Conservation (phyloP, 2,797 vertebrate species). For the Pangasius djambal region DNA sequence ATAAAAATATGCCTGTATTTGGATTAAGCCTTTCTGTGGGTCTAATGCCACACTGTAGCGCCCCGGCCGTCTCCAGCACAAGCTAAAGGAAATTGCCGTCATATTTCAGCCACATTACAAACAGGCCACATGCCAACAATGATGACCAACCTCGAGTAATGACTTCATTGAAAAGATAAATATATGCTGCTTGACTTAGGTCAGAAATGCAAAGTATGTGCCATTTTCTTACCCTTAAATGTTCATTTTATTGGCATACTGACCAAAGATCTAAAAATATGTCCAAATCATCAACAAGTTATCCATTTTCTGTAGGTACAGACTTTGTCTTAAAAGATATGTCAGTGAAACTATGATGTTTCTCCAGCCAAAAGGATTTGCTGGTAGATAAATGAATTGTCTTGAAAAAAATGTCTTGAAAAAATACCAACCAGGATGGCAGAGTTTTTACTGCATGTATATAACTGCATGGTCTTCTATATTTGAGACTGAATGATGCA, state of each 20-base stretch:
- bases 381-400: constrained; percentile 34
- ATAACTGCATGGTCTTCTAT: constrained; percentile 23
- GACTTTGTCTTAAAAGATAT: not conserved
- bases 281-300: constrained; percentile 6
- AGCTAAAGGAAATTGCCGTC: constrained; percentile 44
- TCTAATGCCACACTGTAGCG: constrained; percentile 17
- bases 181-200: constrained; percentile 35
- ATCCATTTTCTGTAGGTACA: constrained; percentile 10
- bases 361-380: constrained; percentile 3
- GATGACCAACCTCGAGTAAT: constrained; percentile 29
- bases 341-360: constrained; percentile 19
- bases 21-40: constrained; percentile 21
- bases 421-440: constrained; percentile 25
- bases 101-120: constrained; percentile 46
- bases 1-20: constrained; percentile 27
- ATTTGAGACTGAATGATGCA: constrained; percentile 40
- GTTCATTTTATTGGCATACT: constrained; percentile 18
- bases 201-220: constrained; percentile 45
- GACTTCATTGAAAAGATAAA: constrained; percentile 39
- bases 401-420: not conserved
- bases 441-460: constrained; percentile 26
- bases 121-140: constrained; percentile 21
- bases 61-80: constrained; percentile 4
- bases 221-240: constrained; percentile 35
- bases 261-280: constrained; percentile 37